phyloP scores from a whole-genome alignment of 1,140 invertebrate genomes.

The Ceratina japonica region DNA sequence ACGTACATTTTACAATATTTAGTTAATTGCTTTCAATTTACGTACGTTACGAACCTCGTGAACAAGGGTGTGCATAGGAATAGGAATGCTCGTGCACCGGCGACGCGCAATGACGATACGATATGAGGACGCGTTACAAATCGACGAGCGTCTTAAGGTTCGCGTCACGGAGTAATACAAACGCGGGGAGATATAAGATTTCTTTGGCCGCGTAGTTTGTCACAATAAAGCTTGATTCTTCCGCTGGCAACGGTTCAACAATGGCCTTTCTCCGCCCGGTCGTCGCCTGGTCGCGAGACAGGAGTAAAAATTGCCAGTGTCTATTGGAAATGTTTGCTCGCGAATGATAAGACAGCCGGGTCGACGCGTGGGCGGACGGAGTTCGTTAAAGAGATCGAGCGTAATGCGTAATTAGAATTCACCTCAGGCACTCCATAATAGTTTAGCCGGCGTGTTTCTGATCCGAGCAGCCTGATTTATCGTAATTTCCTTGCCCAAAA shows the following conservation, averaged over 20 bases:
- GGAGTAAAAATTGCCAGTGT: neutral
- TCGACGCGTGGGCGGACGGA: too few species aligned
- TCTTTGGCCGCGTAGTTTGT: constrained; percentile 4
- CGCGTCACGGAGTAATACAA: neutral
- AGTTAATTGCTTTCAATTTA: too few species aligned
- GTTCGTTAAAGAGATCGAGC: constrained; percentile 1
- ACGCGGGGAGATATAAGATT: constrained; percentile 1
- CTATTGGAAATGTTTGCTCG: neutral
- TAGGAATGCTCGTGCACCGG: too few species aligned
- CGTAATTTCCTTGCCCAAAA: neutral
- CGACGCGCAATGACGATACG: too few species aligned
- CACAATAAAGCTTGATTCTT: neutral
- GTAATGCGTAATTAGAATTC: constrained; percentile 24
- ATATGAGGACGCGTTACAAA: too few species aligned
- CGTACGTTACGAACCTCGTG: too few species aligned
- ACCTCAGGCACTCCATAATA: neutral
- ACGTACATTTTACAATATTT: too few species aligned
- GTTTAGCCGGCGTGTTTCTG: neutral
- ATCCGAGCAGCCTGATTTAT: constrained; percentile 16
- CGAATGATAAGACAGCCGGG: neutral
- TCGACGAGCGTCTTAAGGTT: neutral
- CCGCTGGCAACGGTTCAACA: constrained; percentile 28
- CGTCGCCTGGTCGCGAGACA: too few species aligned
- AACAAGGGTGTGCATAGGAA: too few species aligned
- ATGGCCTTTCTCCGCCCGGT: too few species aligned